Conservation (phyloP, 1,140 invertebrate species). For the Camponotus floridanus region DNA sequence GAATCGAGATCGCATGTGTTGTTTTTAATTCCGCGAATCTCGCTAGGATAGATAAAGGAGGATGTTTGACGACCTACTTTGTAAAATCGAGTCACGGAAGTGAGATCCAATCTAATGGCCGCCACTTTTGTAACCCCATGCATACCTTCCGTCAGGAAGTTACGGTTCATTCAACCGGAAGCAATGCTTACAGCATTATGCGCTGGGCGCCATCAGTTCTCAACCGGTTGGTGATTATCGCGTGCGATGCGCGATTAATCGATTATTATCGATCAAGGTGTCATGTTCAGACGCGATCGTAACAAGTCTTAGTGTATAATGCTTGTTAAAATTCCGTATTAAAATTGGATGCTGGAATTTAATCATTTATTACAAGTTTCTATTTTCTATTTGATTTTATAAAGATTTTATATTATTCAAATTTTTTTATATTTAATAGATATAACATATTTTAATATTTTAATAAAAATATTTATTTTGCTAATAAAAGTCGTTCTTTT, state of each 20-base stretch:
- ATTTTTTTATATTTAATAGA: neutral
- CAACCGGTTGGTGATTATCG: constrained; percentile 72
- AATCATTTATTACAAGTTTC: neutral
- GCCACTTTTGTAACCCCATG: constrained; percentile 40
- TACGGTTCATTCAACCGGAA: constrained; percentile 82
- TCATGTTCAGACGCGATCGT: neutral
- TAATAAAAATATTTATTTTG: neutral
- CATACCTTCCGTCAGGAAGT: constrained; percentile 71
- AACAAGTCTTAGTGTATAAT: neutral
- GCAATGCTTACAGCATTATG: constrained; percentile 75
- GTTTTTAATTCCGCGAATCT: constrained; percentile 50
- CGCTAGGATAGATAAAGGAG: neutral
- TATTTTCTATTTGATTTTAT: neutral
- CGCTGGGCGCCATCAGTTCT: constrained; percentile 66
- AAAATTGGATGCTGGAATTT: neutral
- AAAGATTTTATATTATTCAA: neutral
- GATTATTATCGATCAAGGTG: neutral
- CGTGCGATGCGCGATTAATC: constrained; percentile 57
- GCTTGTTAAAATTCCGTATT: neutral
- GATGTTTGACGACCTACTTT: constrained; percentile 49
- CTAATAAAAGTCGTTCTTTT: too few relatives aligned
- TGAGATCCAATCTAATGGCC: constrained; percentile 63
- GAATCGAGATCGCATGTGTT: constrained; percentile 31
- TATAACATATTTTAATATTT: constrained; percentile 4
- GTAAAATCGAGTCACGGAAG: constrained; percentile 68